These are phyloP conservation scores for Brachionus manjavacas DNA, from an alignment of 1,140 invertebrate species.

Conservation along the genomic window DNA sequence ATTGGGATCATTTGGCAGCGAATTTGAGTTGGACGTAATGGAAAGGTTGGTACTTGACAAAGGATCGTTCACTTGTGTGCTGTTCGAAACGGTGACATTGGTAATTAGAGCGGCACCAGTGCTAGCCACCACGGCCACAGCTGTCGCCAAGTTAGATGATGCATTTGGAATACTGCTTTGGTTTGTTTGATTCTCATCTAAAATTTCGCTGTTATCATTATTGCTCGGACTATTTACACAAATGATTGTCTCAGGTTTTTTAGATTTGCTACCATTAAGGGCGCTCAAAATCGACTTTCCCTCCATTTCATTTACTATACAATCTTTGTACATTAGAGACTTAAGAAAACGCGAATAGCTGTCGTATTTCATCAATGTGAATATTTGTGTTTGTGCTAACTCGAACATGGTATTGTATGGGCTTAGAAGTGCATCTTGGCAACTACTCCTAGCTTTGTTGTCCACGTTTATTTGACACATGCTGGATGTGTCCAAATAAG, in stretches of 20 bases:
- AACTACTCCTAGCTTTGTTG: constrained; percentile 57
- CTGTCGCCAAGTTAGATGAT: neutral
- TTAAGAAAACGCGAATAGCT: constrained; percentile 89
- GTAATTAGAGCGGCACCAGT: constrained; percentile 24
- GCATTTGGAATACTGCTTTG: neutral
- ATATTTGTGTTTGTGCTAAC: constrained; percentile 82
- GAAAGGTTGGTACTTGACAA: neutral
- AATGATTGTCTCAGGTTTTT: neutral
- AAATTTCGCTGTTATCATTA: constrained; percentile 1
- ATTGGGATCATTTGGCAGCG: neutral
- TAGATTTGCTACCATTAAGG: neutral
- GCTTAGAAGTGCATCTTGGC: constrained; percentile 50
- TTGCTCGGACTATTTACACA: constrained; percentile 5
- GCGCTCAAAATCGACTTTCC: constrained; percentile 51
- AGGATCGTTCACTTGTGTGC: neutral
- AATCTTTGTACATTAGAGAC: constrained; percentile 80
- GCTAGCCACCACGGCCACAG: neutral
- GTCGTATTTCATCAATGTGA: constrained; percentile 95
- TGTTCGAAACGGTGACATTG: neutral
- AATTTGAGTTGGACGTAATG: neutral
- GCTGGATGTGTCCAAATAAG: constrained; percentile 36
- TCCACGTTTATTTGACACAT: constrained; percentile 44
- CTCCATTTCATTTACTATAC: constrained; percentile 62
- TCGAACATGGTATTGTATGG: constrained; percentile 34
- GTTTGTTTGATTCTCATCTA: neutral